phyloP scores from a whole-genome alignment of 1,140 invertebrate species.

The Eubasilissa regina region DNA sequence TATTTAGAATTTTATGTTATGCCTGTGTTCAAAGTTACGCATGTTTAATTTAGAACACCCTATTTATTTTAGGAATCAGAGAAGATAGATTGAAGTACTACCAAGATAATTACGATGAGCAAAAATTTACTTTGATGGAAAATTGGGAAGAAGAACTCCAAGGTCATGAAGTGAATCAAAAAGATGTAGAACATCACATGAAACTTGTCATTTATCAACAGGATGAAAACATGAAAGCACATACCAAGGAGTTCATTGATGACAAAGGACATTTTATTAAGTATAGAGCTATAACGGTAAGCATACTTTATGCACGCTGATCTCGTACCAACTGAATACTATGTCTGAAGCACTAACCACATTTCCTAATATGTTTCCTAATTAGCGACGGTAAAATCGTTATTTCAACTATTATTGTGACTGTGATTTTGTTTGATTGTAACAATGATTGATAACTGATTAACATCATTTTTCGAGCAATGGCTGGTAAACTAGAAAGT shows the following conservation, averaged over 20 bases:
- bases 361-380: too few species aligned
- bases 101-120: conserved; percentile 71
- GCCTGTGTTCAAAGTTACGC: too few species aligned
- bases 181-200: conserved; percentile 67
- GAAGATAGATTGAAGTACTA: conserved; percentile 71
- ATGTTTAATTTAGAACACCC: background rate
- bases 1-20: too few species aligned
- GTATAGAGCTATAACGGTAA: conserved; percentile 49
- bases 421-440: too few species aligned
- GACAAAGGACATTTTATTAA: conserved; percentile 46
- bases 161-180: conserved; percentile 65
- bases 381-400: too few species aligned
- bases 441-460: too few species aligned
- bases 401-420: too few species aligned
- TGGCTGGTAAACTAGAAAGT: too few species aligned
- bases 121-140: conserved; percentile 71
- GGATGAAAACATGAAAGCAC: conserved; percentile 66
- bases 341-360: too few species aligned
- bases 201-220: conserved; percentile 67
- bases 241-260: conserved; percentile 23
- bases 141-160: conserved; percentile 70
- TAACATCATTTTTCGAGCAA: too few species aligned
- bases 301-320: background rate
- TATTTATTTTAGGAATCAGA: conserved; percentile 65
- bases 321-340: too few species aligned